Evolutionary conservation across 2,888 invertebrate genomes (phyloP).

Genomic region (Aporophyla nigra): DNA sequence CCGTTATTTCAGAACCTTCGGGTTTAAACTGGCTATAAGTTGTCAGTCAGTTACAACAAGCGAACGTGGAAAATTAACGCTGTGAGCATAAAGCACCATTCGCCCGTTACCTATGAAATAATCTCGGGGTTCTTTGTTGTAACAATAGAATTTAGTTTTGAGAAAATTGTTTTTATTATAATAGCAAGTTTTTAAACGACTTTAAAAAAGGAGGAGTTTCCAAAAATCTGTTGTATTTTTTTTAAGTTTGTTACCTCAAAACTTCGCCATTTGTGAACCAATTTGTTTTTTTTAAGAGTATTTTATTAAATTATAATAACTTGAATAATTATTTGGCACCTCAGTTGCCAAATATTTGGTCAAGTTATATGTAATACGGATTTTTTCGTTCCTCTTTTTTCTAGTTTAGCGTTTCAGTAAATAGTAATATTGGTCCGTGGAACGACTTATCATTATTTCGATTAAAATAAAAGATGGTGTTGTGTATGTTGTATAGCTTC

Average conservation of each 20-base stretch:
- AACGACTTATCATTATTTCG: not conserved
- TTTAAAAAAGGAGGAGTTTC: too few species aligned
- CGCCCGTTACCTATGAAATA: conserved; percentile 11
- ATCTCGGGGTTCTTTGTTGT: not conserved
- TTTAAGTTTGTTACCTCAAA: too few species aligned
- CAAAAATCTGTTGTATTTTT: too few species aligned
- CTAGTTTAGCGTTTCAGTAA: not conserved
- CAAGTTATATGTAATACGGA: too few species aligned
- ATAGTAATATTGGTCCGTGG: not conserved
- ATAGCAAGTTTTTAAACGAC: too few species aligned
- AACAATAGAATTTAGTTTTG: not conserved
- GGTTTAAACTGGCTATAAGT: conserved; percentile 1
- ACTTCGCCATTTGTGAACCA: too few species aligned
- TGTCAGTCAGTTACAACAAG: conserved; percentile 10
- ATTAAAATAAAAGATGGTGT: not conserved
- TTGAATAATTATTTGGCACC: too few species aligned
- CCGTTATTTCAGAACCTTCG: not conserved
- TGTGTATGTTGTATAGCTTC: not conserved
- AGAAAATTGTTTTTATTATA: not conserved
- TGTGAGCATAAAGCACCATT: not conserved
- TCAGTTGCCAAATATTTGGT: too few species aligned
- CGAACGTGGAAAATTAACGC: not conserved
- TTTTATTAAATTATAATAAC: too few species aligned
- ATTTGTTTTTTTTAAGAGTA: too few species aligned
- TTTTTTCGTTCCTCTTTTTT: not conserved